These are phyloP conservation scores for Orcinus orca DNA, from an alignment of 2,113 vertebrate species.

Conservation along the genomic window DNA sequence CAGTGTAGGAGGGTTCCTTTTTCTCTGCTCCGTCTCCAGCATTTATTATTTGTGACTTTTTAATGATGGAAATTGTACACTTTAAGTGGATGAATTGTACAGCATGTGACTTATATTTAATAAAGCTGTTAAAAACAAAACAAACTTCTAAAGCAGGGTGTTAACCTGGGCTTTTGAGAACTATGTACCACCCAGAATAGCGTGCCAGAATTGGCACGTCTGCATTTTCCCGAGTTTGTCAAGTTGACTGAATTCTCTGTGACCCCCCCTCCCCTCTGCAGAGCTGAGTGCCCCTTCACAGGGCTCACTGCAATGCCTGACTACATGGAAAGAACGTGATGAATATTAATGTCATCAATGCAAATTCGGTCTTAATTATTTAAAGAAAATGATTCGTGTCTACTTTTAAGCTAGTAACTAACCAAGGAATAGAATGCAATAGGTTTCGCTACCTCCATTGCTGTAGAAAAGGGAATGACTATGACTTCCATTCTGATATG, in stretches of 20 bases:
- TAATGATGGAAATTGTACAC: background rate
- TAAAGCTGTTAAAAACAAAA: background rate
- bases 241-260: background rate
- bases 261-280: background rate
- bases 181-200: background rate
- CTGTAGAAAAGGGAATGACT: background rate
- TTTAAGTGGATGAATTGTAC: background rate
- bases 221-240: background rate
- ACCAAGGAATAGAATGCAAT: background rate
- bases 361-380: background rate
- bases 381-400: background rate
- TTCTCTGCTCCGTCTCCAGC: background rate
- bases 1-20: background rate
- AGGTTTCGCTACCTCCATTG: background rate
- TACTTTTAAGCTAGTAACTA: background rate
- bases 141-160: background rate
- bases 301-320: background rate
- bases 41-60: background rate
- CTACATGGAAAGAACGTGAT: background rate
- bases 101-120: background rate
- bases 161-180: background rate
- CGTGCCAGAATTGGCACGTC: background rate
- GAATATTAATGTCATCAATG: constrained; percentile 27
- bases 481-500: background rate
- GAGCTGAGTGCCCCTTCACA: background rate